phyloP scores from a whole-genome alignment of 1,140 invertebrate genomes.

The Drosophila sucinea region DNA sequence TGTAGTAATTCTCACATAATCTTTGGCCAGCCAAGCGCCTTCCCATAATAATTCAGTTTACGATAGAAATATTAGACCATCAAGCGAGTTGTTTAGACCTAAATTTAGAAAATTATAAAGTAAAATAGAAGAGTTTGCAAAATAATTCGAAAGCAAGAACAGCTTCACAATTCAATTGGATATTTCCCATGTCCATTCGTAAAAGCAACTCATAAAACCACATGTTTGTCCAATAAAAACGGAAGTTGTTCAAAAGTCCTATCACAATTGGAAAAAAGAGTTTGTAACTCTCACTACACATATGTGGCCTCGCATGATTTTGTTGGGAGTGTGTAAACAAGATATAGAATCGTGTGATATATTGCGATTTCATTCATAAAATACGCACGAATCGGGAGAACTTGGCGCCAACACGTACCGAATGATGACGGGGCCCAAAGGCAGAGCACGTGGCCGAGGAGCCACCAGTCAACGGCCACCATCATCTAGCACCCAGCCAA shows the following conservation, averaged over 20 bases:
- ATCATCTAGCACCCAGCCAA: neutral
- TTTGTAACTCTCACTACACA: neutral
- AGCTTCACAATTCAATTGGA: too few species aligned
- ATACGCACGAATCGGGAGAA: slow-evolving; percentile 29
- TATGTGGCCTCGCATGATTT: neutral
- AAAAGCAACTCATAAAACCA: too few species aligned
- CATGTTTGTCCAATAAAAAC: too few species aligned
- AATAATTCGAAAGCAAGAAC: too few species aligned
- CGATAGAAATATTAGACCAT: too few species aligned
- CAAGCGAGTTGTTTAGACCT: too few species aligned
- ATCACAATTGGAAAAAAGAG: neutral
- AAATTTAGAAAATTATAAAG: too few species aligned
- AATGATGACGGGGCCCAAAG: slow-evolving; percentile 51
- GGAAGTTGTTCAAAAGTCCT: neutral
- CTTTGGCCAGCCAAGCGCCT: too few species aligned
- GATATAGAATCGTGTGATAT: slow-evolving; percentile 8
- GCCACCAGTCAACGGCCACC: neutral
- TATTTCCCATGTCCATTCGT: too few species aligned
- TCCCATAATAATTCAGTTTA: too few species aligned
- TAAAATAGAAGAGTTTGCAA: too few species aligned
- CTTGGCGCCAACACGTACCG: slow-evolving; percentile 43
- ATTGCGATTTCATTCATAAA: slow-evolving; percentile 68
- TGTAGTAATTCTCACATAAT: too few species aligned
- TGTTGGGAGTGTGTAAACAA: slow-evolving; percentile 1
- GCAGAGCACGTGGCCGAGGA: slow-evolving; percentile 55